A percentile compares a stretch with the other conserved stretches of the same genome.
These are phyloP conservation scores for Argyresthia albistria DNA, from an alignment of 2,888 invertebrate species.

Conservation along the genomic window DNA sequence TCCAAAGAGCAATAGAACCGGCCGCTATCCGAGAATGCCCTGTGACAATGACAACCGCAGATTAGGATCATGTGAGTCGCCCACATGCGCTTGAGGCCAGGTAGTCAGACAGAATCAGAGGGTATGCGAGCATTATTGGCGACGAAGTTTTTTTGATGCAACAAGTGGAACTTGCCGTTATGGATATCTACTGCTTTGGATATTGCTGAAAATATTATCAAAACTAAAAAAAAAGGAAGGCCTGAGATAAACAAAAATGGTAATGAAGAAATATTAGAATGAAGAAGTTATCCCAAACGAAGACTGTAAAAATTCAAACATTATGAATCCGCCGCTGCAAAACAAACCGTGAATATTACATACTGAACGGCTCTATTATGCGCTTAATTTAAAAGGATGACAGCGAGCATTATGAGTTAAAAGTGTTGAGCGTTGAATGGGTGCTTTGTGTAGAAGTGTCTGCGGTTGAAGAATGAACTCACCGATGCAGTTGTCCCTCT, in stretches of 20 bases:
- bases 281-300: no score
- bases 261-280: background rate
- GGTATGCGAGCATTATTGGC: background rate
- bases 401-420: conserved; percentile 8
- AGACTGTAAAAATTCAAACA: no score
- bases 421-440: conserved; percentile 21
- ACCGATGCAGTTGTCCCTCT: conserved; percentile 58
- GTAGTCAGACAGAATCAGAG: conserved; percentile 23
- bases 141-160: background rate
- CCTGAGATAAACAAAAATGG: background rate
- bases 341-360: conserved; percentile 7
- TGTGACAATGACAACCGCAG: conserved; percentile 14
- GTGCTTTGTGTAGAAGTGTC: conserved; percentile 15
- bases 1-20: background rate
- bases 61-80: conserved; percentile 40
- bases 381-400: conserved; percentile 16
- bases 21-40: conserved; percentile 1
- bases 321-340: background rate
- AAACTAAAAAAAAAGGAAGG: background rate
- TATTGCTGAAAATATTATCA: no score
- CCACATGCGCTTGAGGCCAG: conserved; percentile 41
- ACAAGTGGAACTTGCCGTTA: background rate
- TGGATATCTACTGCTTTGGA: background rate
- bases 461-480: conserved; percentile 22
- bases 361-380: conserved; percentile 9